phyloP scores from a whole-genome alignment of 2,888 invertebrate species.

The Pyrrhosoma nymphula region DNA sequence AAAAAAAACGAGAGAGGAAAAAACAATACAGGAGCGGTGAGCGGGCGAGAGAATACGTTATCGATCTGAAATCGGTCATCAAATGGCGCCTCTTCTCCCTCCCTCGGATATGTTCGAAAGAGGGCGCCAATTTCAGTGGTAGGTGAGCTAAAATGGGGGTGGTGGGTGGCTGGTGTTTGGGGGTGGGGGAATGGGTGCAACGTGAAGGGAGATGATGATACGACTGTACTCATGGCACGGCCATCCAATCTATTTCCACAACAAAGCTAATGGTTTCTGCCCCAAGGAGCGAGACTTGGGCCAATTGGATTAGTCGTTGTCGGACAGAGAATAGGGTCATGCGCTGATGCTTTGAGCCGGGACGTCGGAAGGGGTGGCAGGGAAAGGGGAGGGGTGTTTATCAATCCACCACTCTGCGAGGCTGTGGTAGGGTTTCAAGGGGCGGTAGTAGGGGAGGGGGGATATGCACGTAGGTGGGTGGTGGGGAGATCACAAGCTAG shows the following conservation, averaged over 20 bases:
- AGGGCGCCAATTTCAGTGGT: background rate
- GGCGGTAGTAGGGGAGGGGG: background rate
- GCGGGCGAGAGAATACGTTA: background rate
- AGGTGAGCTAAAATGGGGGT: background rate
- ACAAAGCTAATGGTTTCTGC: constrained; percentile 26
- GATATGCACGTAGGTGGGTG: background rate
- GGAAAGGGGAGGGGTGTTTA: background rate
- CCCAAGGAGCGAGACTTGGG: background rate
- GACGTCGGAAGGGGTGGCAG: background rate
- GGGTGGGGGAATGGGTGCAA: background rate
- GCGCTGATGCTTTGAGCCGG: background rate
- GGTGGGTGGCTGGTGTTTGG: background rate
- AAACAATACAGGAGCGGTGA: background rate
- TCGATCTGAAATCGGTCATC: background rate
- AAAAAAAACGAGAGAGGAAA: background rate
- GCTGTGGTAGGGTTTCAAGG: background rate
- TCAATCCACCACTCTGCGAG: background rate
- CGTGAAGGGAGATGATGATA: background rate
- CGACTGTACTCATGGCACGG: background rate
- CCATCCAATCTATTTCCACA: background rate
- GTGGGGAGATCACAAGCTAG: background rate
- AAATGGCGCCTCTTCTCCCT: too few species aligned
- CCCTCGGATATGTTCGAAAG: background rate
- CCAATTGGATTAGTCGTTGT: background rate
- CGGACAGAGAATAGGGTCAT: background rate